Percentiles rank a stretch among this genome's conserved stretches.
Conservation (phyloP, 2,888 invertebrate species). For the Uloborus plumipes region DNA sequence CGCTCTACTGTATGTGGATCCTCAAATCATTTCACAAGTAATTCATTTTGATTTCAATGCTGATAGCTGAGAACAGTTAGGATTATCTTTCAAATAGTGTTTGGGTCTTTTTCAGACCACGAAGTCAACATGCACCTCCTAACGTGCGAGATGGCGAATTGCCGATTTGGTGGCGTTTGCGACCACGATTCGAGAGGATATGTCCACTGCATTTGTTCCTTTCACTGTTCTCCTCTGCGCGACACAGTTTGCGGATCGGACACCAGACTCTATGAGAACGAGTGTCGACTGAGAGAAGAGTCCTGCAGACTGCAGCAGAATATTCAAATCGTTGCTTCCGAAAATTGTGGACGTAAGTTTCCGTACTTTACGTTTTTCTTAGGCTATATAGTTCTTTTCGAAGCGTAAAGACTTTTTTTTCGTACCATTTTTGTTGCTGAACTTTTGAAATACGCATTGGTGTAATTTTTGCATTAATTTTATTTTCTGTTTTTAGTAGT, state of each 20-base stretch:
- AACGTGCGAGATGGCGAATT: constrained; percentile 73
- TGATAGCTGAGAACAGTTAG: no score
- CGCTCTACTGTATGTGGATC: no score
- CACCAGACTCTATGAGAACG: constrained; percentile 82
- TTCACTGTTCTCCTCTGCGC: constrained; percentile 69
- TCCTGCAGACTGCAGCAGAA: constrained; percentile 75
- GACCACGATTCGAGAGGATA: constrained; percentile 80
- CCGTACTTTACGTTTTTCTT: no score
- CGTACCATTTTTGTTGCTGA: no score
- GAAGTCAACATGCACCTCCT: constrained; percentile 35
- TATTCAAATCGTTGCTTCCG: constrained; percentile 38
- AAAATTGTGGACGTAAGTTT: constrained; percentile 53
- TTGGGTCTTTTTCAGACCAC: constrained; percentile 29
- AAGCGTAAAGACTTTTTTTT: no score
- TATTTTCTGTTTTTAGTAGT: no score
- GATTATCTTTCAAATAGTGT: no score
- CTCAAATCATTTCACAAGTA: no score
- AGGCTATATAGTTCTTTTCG: no score
- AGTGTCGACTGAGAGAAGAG: constrained; percentile 89
- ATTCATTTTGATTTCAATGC: no score
- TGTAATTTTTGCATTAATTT: no score
- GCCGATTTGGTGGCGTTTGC: constrained; percentile 75
- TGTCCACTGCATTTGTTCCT: constrained; percentile 80
- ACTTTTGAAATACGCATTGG: no score
- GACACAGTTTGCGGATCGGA: constrained; percentile 88